phyloP scores from a whole-genome alignment of 64 coral and sea anemone genomes.

The Exaiptasia diaphana region DNA sequence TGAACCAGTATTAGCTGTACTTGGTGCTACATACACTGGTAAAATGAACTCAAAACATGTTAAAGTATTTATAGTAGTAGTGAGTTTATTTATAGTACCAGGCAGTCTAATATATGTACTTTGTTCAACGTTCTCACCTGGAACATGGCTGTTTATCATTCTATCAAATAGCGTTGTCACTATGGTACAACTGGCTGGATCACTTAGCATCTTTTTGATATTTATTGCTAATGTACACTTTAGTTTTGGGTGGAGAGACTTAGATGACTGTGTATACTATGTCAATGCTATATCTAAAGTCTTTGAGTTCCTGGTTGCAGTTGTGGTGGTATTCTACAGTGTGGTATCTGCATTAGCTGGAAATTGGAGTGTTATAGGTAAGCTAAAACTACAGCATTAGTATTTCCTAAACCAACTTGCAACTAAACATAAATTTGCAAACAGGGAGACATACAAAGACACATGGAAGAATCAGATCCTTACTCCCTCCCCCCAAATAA shows the following conservation, averaged over 20 bases:
- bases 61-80: slow-evolving; percentile 40
- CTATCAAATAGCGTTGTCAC: slow-evolving; percentile 89
- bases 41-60: slow-evolving; percentile 47
- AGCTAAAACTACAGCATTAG: no score
- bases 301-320: slow-evolving; percentile 86
- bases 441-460: no score
- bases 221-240: slow-evolving; percentile 75
- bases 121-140: slow-evolving; percentile 69
- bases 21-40: slow-evolving; percentile 78
- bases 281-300: slow-evolving; percentile 83
- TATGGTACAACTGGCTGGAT: slow-evolving; percentile 68
- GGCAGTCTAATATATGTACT: slow-evolving; percentile 64
- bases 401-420: no score
- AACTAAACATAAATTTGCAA: no score
- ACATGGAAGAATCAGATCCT: no score
- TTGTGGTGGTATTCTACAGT: slow-evolving; percentile 75
- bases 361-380: slow-evolving; percentile 83
- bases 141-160: slow-evolving; percentile 85
- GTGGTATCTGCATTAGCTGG: slow-evolving; percentile 77
- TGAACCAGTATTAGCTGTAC: slow-evolving; percentile 67
- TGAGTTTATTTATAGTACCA: slow-evolving; percentile 61
- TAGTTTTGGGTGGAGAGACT: slow-evolving; percentile 51
- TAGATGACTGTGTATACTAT: slow-evolving; percentile 97
- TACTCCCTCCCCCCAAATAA: no score
- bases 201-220: slow-evolving; percentile 67